Conservation (phyloP, 2,113 vertebrate genomes). For the Cyanoderma ruficeps region DNA sequence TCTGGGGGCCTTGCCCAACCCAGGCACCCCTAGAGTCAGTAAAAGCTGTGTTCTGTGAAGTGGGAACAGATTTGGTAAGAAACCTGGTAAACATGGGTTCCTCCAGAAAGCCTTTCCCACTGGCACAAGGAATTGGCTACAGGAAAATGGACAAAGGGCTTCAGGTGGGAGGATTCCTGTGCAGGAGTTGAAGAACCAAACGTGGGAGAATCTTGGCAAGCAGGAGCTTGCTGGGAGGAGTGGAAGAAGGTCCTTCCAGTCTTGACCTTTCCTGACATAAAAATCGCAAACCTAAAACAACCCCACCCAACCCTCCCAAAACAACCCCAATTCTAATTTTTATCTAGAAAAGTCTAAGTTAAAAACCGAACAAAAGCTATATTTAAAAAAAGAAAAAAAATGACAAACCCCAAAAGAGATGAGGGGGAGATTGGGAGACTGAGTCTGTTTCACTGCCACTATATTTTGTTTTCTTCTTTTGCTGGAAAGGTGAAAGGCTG, state of each 20-base stretch:
- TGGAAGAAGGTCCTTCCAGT: neutral
- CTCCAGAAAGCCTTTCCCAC: neutral
- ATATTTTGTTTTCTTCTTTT: neutral
- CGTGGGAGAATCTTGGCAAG: neutral
- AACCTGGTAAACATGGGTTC: neutral
- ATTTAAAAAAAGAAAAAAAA: neutral
- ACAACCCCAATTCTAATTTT: neutral
- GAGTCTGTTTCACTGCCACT: neutral
- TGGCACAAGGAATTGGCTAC: neutral
- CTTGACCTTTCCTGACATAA: neutral
- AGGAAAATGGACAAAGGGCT: neutral
- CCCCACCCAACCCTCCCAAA: accelerated
- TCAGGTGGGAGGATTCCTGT: neutral
- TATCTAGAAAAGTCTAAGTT: neutral
- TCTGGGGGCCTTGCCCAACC: accelerated
- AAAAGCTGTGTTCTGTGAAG: neutral
- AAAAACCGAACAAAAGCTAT: neutral
- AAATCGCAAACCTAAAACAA: neutral
- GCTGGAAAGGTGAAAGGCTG: neutral
- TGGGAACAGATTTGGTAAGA: neutral
- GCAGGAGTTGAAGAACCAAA: neutral
- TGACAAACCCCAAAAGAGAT: no score
- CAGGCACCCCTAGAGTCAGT: neutral
- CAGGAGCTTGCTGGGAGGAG: neutral
- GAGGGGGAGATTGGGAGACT: neutral